Evolutionary conservation across 2,113 vertebrate species (phyloP), one percentile per base, ranked within the genome.

Genomic region (Hypomesus transpacificus): DNA sequence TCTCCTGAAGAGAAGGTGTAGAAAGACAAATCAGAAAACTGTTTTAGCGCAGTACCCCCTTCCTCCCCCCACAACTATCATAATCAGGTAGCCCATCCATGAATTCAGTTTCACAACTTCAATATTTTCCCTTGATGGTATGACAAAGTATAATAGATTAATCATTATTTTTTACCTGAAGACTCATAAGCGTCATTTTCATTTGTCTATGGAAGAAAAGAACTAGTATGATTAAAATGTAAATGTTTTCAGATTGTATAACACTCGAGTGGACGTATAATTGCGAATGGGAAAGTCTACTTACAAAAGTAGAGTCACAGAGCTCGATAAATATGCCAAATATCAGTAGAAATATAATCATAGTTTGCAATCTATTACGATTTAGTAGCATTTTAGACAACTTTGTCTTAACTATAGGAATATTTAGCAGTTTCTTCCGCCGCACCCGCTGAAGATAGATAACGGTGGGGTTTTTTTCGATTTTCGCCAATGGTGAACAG

Each of bases 261-360:
- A 8, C 39, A 46, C 39, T 46, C 11, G 5, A 46, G 39, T 11
- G 31, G 31, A 34, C 31, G 39, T 13, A 13, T 46, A 46, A 46
- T 46, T 46, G 9, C 39, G 7, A 46, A 46, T 46, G 9, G 5
- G 7, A 46, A 46, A 11, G 39, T 46, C 39, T 56, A 39, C 78
- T 75, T 20, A 90, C 88, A 85, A 85, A 75, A 0, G 74, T 63
- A 4, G 26, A 26, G 1, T 59, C 66, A 50, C 80, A 67, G 22
- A 1, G 70, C 9, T 60, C 66, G 70, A 69, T 66, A 7, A 59
- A 58, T n/a, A 61, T 0, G 2, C 61, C 5, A 51, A 71, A 77
- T 3, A 66, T 65, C n/a, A 87, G 50, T 65, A 87, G 56, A 18
- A 82, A 68, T 6, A 78, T 22, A 28, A 75, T 65, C 64, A 21